A percentile compares a stretch with the other conserved stretches of the same genome.
Conservation (phyloP, 2,888 invertebrate species). For the Lithodes maja region DNA sequence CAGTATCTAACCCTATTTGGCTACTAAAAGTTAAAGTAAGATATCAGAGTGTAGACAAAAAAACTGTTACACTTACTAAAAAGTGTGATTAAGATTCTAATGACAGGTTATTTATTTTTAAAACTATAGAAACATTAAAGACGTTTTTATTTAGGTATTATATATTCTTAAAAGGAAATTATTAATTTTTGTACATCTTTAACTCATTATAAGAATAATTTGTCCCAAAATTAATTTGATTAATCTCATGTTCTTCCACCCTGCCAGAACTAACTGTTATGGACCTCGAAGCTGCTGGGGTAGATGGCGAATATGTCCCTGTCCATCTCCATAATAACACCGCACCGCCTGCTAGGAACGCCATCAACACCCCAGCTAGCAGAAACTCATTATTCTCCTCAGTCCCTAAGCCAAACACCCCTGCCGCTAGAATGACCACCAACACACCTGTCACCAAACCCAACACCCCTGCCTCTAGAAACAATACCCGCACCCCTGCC, state of each 20-base stretch:
- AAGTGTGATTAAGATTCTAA: too few species aligned
- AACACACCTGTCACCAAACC: not conserved
- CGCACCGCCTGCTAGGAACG: not conserved
- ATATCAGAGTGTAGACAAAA: too few species aligned
- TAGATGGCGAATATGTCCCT: conserved; percentile 24
- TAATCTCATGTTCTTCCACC: not conserved
- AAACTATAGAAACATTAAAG: too few species aligned
- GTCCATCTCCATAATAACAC: not conserved
- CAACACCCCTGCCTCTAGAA: not conserved
- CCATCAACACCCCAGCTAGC: not conserved
- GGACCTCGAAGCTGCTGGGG: conserved; percentile 42
- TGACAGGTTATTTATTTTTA: too few species aligned
- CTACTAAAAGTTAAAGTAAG: too few species aligned
- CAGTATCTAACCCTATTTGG: too few species aligned
- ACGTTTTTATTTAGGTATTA: too few species aligned
- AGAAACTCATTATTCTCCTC: not conserved
- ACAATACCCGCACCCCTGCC: not conserved
- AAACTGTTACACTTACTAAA: too few species aligned
- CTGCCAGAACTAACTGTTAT: conserved; percentile 35
- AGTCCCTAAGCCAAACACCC: not conserved
- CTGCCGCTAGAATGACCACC: not conserved
- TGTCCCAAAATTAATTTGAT: not conserved
- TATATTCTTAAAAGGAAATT: too few species aligned
- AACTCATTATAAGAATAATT: too few species aligned
- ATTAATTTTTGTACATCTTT: too few species aligned